Evolutionary conservation across 2,888 invertebrate species (phyloP), one percentile per base, ranked within the genome.

Genomic region (Zygogramma bicolorata): DNA sequence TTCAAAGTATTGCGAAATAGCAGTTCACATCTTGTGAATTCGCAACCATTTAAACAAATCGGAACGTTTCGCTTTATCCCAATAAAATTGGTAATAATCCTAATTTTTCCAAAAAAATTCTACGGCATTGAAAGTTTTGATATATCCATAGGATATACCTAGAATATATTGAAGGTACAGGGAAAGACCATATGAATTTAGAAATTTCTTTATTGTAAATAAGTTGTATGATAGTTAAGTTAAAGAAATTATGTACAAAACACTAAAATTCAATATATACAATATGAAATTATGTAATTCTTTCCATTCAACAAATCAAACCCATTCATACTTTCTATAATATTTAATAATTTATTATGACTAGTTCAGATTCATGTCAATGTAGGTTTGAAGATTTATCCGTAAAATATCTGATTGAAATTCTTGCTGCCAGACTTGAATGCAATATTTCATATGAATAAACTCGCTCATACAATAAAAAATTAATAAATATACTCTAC

Each of bases 201-300:
- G 57, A 83, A 85, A 85, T 85, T 82, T 81, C 84, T 85, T 86
- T 85, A 84, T 81, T 86, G 86, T 86, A 86, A 86, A 86, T 83
- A 83, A 82, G 78, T 85, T 62, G 67, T 62, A 84, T 84, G 83
- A 84, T 85, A 84, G 84, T 85, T 84, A 83, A 84, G 83, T 84
- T 85, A 84, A 85, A 84, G 83, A 84, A 82, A 82, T 81, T 87
- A 87, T 87, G 86, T 87, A 87, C 87, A 87, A 86, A 87, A 86
- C 84, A 84, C 84, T 86, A 83, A 84, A n/a, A 77, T 77, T 80
- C 74, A 71, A 76, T 86, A 85, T 86, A 82, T 85, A 86, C 85
- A 86, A 84, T 84, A 85, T 85, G 85, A 86, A 86, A 86, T 84
- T 82, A 84, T 83, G 83, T 83, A 46, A n/a, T 29, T 46, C 49